Evolutionary conservation across 2,888 invertebrate species (phyloP), one percentile per base, ranked within the genome.

Genomic region (Lycocerus yunnanus): DNA sequence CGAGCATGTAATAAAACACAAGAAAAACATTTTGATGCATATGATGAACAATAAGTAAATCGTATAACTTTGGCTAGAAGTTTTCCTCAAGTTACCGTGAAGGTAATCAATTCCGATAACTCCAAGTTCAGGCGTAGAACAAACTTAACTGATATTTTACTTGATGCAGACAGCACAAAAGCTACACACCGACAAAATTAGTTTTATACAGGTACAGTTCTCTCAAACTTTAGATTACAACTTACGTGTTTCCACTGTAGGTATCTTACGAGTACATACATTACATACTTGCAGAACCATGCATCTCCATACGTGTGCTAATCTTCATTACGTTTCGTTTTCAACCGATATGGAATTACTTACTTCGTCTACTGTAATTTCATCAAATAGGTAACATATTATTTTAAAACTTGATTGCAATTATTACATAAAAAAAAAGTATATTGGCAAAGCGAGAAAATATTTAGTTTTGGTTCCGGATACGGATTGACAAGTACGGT

Each of bases 61-160:
- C 71, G 71, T 69, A 69, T 71, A 72, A 68, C 75, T 75, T 63
- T 68, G 72, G 69, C 72, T 75, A 65, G 72, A 75, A 75, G 66
- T 75, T 72, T 69, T 72, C 59, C 43, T 72, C 70, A 69, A 75
- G 72, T 72, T 75, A 70, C 76, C 72, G 76, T 71, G 73, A 69
- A 73, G 73, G 76, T 73, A 76, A 74, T 73, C 76, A 76, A 74
- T 74, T 76, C 76, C 74, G 74, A 76, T 74, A 76, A 76, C 73
- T 70, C 73, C 68, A 73, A 75, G 75, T 75, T 75, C 72, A 76
- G 76, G 71, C 72, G 73, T 71, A 70, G 76, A 76, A 70, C 76
- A 76, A 76, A 76, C 76, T 76, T 76, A 73, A 73, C 76, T 76
- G 77, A 74, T 77, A 77, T 77, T 77, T 77, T 73, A 77, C 74